These are phyloP conservation scores for Ochropleura leucogaster DNA, from an alignment of 2,888 invertebrate genomes.

Conservation along the genomic window DNA sequence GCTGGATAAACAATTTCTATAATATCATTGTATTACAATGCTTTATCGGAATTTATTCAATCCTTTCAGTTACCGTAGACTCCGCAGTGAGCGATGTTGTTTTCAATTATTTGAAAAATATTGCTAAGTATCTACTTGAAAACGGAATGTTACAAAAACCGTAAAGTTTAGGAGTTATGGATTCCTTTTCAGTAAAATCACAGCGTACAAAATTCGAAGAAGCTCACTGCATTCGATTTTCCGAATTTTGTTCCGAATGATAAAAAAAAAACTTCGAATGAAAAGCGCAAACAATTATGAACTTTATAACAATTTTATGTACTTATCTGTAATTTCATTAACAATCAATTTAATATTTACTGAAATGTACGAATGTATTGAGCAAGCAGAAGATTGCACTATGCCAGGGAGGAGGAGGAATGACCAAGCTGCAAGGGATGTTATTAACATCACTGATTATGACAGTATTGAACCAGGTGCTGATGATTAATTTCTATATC, in stretches of 20 bases:
- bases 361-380: not conserved
- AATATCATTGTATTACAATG: too few relatives aligned
- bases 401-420: too few relatives aligned
- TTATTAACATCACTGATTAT: not conserved
- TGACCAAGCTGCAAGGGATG: not conserved
- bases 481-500: not conserved
- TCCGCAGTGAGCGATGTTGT: too few relatives aligned
- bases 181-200: not conserved
- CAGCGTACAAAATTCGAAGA: not conserved
- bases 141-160: not conserved
- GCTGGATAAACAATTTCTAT: too few relatives aligned
- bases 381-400: too few relatives aligned
- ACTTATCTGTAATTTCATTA: not conserved
- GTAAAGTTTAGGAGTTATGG: not conserved
- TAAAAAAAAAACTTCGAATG: not conserved
- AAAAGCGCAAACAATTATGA: not conserved
- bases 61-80: too few relatives aligned
- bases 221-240: too few relatives aligned
- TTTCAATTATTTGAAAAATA: not conserved
- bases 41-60: too few relatives aligned
- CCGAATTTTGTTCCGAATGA: too few relatives aligned
- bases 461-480: not conserved
- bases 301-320: not conserved
- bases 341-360: not conserved
- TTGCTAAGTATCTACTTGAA: not conserved